Conservation (phyloP, 1,140 invertebrate genomes). For the Saxidomus purpurata region DNA sequence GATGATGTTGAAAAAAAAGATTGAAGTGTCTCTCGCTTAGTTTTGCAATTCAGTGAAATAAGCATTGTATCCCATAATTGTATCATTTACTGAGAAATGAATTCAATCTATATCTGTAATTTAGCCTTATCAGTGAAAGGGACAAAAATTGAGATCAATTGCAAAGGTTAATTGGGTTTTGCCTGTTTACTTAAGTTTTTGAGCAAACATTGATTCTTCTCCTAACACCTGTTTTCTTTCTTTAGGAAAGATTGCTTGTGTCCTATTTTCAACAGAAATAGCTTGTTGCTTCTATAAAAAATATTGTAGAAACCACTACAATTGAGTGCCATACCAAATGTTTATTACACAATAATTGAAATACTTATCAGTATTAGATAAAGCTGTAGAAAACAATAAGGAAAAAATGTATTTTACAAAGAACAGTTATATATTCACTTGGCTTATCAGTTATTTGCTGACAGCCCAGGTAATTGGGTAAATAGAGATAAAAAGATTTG, state of each 20-base stretch:
- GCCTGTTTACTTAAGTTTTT: background rate
- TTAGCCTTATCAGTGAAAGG: too few species aligned
- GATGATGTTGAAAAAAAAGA: too few species aligned
- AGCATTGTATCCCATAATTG: too few species aligned
- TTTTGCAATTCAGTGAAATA: too few species aligned
- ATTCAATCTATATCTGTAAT: too few species aligned
- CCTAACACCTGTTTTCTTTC: background rate
- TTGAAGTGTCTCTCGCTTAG: too few species aligned
- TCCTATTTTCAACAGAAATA: background rate
- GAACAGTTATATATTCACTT: background rate
- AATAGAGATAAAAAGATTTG: background rate
- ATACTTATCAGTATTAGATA: background rate
- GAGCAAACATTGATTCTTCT: background rate
- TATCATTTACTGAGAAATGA: too few species aligned
- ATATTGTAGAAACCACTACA: background rate
- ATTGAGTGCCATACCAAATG: background rate
- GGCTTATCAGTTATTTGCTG: slow-evolving; percentile 32
- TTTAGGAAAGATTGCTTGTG: background rate
- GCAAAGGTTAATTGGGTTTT: slow-evolving; percentile 5
- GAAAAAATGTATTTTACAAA: background rate
- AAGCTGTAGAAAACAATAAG: background rate
- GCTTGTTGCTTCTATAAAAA: background rate
- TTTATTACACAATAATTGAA: slow-evolving; percentile 27
- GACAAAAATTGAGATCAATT: too few species aligned
- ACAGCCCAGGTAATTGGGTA: background rate